Base-by-base conservation (phyloP, 2,113 vertebrate genomes). In the Brachionichthys hirsutus region DNA sequence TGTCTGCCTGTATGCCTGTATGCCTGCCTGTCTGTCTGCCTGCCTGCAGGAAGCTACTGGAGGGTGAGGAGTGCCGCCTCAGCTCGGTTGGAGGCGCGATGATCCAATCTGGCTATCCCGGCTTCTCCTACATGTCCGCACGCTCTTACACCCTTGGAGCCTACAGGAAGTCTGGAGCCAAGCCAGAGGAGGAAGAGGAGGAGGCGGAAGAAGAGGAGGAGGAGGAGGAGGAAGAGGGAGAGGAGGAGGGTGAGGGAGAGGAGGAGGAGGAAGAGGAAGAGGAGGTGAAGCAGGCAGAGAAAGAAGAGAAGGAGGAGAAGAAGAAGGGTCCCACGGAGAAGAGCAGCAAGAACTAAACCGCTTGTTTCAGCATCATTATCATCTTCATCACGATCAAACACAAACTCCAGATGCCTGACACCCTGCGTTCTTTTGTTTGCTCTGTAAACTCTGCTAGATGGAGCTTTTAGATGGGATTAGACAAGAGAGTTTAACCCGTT, bases 11-110 rank as follows among this genome's bases (percentile, higher is more conserved):
- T 55, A 9, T 53, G 1, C 73, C n/a, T 46, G 35, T n/a, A n/a
- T 0, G 30, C 45, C 19, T 0, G 57, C 52, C 35, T 41, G 2
- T 63, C 13, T 54, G 11, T 55, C 12, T 53, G 1, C 73, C n/a
- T 46, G 35, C 48, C 16, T 22, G 4, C 68, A 94, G 93, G 87
- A 94, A 94, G 88, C 78, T 94, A 15, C 89, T 94, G 75, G 93
- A 94, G 50, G 92, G 93, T 0, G 92, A 94, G 20, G 93, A 94
- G 78, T 92, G 90, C n/a, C 92, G 93, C 57, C 79, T 94, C 63
- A 93, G 86, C 79, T 78, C 84, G 0, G 81, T 91, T 0, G 75
- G 90, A 0, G 87, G 90, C 0, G 74, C 84, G 53, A 71, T 89
- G 75, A 70, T 92, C 40, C 90, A 92, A 60, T 81, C 91, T 0